Conservation (phyloP, 1,140 invertebrate species). For the Myzus persicae region DNA sequence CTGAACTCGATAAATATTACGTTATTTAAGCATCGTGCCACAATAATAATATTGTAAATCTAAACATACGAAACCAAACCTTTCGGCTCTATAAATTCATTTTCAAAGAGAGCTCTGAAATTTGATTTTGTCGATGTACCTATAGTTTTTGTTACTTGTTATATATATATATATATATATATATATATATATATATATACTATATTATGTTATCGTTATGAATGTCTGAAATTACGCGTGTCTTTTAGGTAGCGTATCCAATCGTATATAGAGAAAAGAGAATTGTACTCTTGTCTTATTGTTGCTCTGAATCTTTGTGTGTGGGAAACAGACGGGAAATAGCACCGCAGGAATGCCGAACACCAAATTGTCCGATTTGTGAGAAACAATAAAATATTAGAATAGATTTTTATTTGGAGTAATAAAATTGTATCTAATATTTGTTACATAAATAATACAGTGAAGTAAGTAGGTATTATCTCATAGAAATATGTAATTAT, state of each 20-base stretch:
- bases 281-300: constrained; percentile 49
- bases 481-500: neutral
- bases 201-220: constrained; percentile 21
- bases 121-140: constrained; percentile 1
- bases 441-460: neutral
- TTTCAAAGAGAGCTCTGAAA: neutral
- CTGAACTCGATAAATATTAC: neutral
- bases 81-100: neutral
- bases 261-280: constrained; percentile 20
- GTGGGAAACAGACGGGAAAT: constrained; percentile 55
- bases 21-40: neutral
- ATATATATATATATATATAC: neutral
- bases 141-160: neutral
- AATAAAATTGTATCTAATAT: neutral
- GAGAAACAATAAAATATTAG: constrained; percentile 17
- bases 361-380: constrained; percentile 15
- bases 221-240: constrained; percentile 46
- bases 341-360: constrained; percentile 22
- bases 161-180: constrained; percentile 21
- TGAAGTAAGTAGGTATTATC: neutral
- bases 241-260: constrained; percentile 45
- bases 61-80: neutral
- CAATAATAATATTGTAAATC: neutral
- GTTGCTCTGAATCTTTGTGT: constrained; percentile 49
- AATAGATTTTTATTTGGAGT: constrained; percentile 3